These are phyloP conservation scores for Enteromius anoplus DNA, from an alignment of 2,797 vertebrate species.

Conservation along the genomic window DNA sequence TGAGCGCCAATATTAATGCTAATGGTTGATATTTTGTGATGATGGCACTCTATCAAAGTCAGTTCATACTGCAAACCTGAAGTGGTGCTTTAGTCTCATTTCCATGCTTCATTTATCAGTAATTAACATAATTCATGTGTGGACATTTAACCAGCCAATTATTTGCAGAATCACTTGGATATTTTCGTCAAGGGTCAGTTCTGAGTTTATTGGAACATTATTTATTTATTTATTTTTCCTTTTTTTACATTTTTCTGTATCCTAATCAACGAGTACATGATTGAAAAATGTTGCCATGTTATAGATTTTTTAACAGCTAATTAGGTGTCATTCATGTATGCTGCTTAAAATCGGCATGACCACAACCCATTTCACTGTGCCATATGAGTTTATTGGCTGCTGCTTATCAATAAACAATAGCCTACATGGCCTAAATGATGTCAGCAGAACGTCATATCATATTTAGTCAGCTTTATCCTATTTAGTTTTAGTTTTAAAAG, in stretches of 20 bases:
- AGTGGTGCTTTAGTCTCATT: slow-evolving; percentile 56
- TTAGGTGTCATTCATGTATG: neutral
- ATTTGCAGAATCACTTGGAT: slow-evolving; percentile 63
- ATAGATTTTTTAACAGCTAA: neutral
- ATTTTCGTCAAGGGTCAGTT: slow-evolving; percentile 48
- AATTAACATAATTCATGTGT: slow-evolving; percentile 74
- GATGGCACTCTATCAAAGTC: slow-evolving; percentile 62
- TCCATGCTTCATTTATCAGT: slow-evolving; percentile 73
- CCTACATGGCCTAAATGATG: neutral
- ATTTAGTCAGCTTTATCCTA: too few species aligned
- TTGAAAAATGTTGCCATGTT: neutral
- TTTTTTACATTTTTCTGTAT: neutral
- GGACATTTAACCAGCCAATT: slow-evolving; percentile 62
- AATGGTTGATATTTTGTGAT: slow-evolving; percentile 37
- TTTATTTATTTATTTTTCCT: neutral
- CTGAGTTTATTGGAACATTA: neutral
- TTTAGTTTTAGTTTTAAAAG: too few species aligned
- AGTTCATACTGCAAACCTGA: slow-evolving; percentile 56
- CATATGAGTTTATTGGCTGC: neutral
- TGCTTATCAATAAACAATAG: neutral
- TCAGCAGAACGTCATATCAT: neutral
- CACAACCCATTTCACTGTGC: neutral
- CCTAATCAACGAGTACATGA: neutral
- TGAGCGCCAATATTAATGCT: slow-evolving; percentile 37
- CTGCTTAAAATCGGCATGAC: neutral